Base-by-base conservation (phyloP, 1,140 invertebrate genomes). In the Drosophila subobscura region DNA sequence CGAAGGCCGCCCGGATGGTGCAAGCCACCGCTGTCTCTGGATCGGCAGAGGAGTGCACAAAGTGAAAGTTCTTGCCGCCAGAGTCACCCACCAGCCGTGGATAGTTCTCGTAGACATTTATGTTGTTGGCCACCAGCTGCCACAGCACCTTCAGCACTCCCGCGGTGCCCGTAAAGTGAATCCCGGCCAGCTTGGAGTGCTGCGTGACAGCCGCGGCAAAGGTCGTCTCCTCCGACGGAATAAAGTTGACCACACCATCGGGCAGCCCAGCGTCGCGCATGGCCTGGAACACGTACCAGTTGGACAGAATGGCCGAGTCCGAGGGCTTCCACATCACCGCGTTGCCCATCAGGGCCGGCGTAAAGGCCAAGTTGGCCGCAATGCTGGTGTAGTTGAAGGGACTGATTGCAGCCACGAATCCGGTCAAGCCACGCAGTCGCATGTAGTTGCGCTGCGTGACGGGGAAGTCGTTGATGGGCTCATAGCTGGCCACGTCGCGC, bases 381-480 rank as follows among this genome's bases (percentile, higher is more conserved):
- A 99, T 99, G 3, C 99, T 98, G 25, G 99, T 99, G 86, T 99
- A 99, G 92, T 99, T 99, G 91, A 99, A 99, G 0, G 99, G 99
- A 66, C 98, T 97, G 3, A 99, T 95, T 0, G 99, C 97, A 5
- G 98, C 98, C 73, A 99, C 95, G 92, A 99, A 99, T 5, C 99
- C 99, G 93, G 99, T 98, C 68, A 99, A 93, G 4, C 97, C 98
- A 66, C 98, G 93, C 90, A 97, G 97, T 42, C 96, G 92, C 92
- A 98, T 94, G 1, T 94, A 95, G 91, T 99, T 99, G 25, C 94
- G 93, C 0, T 95, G 77, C 6, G 45, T 3, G 1, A 23, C 2
- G 0, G 94, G 92, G 65, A 95, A 91, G 64, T 95, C 94, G 47
- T 96, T 97, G 33, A 98, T 95, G 0, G 97, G 97, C 83, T 98